Evolutionary conservation across 1,140 invertebrate genomes (phyloP), one percentile per base, ranked within the genome.

Genomic region (Drosophila ficusphila): DNA sequence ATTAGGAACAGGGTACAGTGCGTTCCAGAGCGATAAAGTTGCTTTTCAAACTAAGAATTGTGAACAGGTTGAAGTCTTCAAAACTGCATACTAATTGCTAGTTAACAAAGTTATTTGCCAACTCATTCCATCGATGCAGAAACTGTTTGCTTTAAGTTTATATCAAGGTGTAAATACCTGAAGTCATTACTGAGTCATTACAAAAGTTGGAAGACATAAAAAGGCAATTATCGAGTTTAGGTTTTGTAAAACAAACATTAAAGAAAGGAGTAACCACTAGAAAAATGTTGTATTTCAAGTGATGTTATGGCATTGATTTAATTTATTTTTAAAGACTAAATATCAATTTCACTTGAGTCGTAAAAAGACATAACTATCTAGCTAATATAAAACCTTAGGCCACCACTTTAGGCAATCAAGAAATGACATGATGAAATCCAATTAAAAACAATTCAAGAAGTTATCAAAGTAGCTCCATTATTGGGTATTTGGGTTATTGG

Each of bases 141-240:
- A 34, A 42, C 19, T 62, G 27, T 31, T 58, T 33, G 34, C 52
- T 42, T 12, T 8, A 2, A 0, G 18, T 33, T 33, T 21, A 25
- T 42, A 34, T 44, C 53, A 34, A 44, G 44, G 36, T 34, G 56
- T 56, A 58, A 58, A 36, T 27, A 54, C 21, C 6, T 25, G 34
- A 52, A 14, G 29, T 36, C 54, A 58, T 54, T 54, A 58, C 2
- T 58, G 56, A 58, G 31, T 58, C 56, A 56, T 18, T 54, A 27
- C 16, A 14, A 58, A 38, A n/a, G 16, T 38, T 21, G 9, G 14
- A 7, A 16, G 31, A 38, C 51, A 56, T 56, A 36, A 60, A 56
- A 56, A 4, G 36, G 49, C 33, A 60, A 34, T 60, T 60, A 60
- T 60, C 7, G 49, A 27, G 14, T 36, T 58, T 11, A 9, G 8